Evolutionary conservation across 2,113 vertebrate genomes (phyloP).

Genomic region (Lamprologus ornatipinnis): DNA sequence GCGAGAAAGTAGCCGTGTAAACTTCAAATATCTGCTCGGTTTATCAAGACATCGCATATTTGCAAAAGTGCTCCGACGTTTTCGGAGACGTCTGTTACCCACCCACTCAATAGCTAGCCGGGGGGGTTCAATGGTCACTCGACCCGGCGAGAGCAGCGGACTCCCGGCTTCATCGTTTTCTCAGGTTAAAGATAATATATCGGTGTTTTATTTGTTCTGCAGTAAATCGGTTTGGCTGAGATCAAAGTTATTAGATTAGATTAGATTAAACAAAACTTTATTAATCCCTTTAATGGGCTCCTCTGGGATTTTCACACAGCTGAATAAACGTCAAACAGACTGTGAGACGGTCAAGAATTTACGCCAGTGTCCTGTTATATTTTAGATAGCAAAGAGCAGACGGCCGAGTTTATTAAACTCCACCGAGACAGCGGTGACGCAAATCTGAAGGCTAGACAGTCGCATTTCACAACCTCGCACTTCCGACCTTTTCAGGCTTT

Average conservation of each 20-base stretch:
- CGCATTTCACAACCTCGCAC: not conserved
- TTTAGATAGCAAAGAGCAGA: not conserved
- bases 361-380: not conserved
- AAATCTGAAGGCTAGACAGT: not conserved
- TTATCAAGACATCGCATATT: not conserved
- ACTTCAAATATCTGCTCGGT: not conserved
- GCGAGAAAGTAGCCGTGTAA: fast-evolving
- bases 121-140: not conserved
- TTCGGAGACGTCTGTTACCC: not conserved
- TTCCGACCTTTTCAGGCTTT: not conserved
- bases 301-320: not conserved
- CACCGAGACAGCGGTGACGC: not conserved
- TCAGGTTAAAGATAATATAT: not conserved
- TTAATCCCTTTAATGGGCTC: not conserved
- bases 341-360: not conserved
- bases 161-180: not conserved
- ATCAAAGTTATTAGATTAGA: not conserved
- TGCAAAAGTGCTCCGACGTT: not conserved
- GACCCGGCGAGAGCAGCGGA: not conserved
- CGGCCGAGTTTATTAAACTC: no score
- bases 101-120: fast-evolving
- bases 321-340: not conserved
- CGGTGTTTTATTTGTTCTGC: not conserved
- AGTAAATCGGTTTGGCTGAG: not conserved
- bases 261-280: not conserved